Conservation (phyloP, 2,797 vertebrate species). For the Anniella stebbinsi region DNA sequence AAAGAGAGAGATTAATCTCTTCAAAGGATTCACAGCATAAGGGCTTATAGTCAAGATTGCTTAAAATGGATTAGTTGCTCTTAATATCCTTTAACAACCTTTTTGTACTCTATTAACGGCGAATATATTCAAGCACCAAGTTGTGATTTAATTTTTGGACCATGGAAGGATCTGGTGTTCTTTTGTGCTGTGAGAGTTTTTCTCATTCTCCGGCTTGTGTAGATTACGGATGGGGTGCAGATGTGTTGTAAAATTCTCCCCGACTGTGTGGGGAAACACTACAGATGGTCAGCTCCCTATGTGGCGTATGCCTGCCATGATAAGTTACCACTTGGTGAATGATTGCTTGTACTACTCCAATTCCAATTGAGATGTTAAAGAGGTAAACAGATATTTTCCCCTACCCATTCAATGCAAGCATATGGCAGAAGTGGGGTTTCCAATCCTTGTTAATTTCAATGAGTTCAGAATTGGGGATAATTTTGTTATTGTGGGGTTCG, state of each 20-base stretch:
- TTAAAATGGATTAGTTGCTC: background rate
- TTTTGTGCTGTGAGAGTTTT: background rate
- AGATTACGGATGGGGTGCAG: background rate
- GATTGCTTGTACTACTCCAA: background rate
- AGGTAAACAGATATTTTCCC: background rate
- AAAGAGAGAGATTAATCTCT: background rate
- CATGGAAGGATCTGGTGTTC: fast-evolving
- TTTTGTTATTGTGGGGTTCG: background rate
- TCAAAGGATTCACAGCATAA: background rate
- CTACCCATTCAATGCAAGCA: too few relatives aligned
- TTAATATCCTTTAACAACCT: too few relatives aligned
- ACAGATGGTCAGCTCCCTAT: background rate
- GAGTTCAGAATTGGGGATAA: background rate
- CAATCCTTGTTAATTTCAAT: background rate
- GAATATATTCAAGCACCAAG: too few relatives aligned
- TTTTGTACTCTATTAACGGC: background rate
- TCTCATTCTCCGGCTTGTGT: background rate
- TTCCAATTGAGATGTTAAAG: background rate
- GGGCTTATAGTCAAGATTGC: background rate
- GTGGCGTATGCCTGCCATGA: background rate
- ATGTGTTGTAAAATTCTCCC: background rate
- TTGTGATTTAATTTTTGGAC: too few relatives aligned
- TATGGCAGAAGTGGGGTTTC: background rate
- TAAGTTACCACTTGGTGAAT: background rate
- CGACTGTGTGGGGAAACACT: background rate